Percentiles rank a stretch among this genome's conserved stretches.
Conservation (phyloP, 2,888 invertebrate genomes). For the Hypercompe scribonia region DNA sequence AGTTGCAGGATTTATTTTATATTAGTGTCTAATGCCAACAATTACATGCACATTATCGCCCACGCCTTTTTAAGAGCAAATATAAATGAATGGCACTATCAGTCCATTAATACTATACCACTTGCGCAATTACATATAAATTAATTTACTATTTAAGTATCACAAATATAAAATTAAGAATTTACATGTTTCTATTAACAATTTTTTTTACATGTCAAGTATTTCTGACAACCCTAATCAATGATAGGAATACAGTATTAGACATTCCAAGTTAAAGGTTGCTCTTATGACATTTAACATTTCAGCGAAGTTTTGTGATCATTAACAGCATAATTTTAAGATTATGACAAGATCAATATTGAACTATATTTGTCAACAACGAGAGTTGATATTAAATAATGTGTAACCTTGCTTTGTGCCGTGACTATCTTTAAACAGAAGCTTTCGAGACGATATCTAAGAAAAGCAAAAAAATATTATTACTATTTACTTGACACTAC, state of each 20-base stretch:
- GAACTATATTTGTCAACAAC: not conserved
- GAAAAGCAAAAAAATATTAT: not conserved
- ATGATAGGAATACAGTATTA: not conserved
- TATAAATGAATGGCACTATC: constrained; percentile 8
- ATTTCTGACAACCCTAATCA: not conserved
- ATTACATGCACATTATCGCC: constrained; percentile 12
- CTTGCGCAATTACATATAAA: not conserved
- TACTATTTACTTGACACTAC: not conserved
- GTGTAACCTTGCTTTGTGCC: no score
- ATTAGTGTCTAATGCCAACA: constrained; percentile 12
- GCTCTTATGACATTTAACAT: not conserved
- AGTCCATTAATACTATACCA: constrained; percentile 2
- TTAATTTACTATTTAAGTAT: not conserved
- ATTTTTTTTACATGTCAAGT: not conserved
- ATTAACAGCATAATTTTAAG: not conserved
- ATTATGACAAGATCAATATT: not conserved
- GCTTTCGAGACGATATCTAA: no score
- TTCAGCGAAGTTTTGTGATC: not conserved
- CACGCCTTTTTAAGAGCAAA: constrained; percentile 1
- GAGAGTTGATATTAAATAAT: not conserved
- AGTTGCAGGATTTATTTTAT: not conserved
- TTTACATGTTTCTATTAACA: no score
- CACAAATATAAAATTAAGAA: not conserved
- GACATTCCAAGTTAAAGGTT: not conserved
- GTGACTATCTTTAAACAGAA: no score